Percentiles rank a stretch among this genome's conserved stretches.
Conservation (phyloP, 2,113 vertebrate species). For the cat (Felis catus) region DNA sequence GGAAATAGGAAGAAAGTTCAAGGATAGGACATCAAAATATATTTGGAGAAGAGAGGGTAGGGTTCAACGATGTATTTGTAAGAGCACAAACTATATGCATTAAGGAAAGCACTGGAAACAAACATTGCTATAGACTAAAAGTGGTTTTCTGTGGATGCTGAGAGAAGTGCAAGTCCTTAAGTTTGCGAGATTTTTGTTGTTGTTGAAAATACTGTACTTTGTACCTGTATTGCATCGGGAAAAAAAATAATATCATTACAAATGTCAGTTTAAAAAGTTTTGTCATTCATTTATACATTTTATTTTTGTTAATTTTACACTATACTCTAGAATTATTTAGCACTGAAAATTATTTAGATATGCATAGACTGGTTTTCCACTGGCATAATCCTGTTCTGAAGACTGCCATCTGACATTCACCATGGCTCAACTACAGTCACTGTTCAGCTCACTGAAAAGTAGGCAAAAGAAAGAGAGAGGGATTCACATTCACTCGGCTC, state of each 20-base stretch:
- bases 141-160: not conserved
- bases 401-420: no score
- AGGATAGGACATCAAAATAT: not conserved
- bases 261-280: no score
- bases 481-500: rapidly evolving
- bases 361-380: no score
- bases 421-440: rapidly evolving
- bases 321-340: not conserved
- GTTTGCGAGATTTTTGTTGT: not conserved
- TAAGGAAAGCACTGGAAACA: not conserved
- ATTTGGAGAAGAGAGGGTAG: not conserved
- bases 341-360: not conserved
- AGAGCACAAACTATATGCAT: not conserved
- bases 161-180: not conserved
- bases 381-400: not conserved
- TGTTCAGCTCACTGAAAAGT: not conserved
- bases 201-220: not conserved
- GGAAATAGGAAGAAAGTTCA: not conserved
- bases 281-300: not conserved
- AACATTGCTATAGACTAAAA: rapidly evolving
- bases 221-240: not conserved
- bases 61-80: not conserved
- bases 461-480: no score
- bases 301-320: not conserved
- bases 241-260: not conserved